These are phyloP conservation scores for Rhagium mordax DNA, from an alignment of 2,888 invertebrate genomes.

Conservation along the genomic window DNA sequence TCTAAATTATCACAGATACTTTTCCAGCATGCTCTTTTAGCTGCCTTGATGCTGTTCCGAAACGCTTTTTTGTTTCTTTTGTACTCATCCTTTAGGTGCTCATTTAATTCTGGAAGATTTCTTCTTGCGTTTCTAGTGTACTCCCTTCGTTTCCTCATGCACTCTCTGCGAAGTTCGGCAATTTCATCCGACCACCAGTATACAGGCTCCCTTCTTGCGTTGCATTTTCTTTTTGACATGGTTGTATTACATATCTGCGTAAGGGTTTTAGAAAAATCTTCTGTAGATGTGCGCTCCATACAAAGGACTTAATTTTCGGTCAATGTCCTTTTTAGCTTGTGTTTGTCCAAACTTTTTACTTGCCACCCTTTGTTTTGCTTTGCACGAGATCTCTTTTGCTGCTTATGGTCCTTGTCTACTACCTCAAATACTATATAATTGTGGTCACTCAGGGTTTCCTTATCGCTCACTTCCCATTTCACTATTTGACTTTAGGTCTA, in stretches of 20 bases:
- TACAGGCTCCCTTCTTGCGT: neutral
- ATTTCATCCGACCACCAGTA: conserved; percentile 43
- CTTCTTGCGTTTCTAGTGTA: neutral
- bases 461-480: conserved; percentile 41
- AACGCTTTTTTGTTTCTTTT: too few relatives aligned
- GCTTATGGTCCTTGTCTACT: neutral
- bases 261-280: conserved; percentile 12
- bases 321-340: conserved; percentile 16
- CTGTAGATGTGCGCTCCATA: neutral
- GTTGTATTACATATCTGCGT: conserved; percentile 24
- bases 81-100: too few relatives aligned
- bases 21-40: too few relatives aligned
- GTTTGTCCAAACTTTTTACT: conserved; percentile 30
- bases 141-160: neutral
- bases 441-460: conserved; percentile 46
- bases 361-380: conserved; percentile 14
- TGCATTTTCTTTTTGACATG: conserved; percentile 30
- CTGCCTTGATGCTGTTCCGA: too few relatives aligned
- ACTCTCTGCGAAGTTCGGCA: neutral
- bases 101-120: too few relatives aligned
- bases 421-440: conserved; percentile 42
- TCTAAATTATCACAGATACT: too few relatives aligned
- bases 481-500: conserved; percentile 36
- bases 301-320: neutral
- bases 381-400: neutral